Evolutionary conservation across 1,140 invertebrate species (phyloP), one percentile per base, ranked within the genome.

Genomic region (Panagrolaimus sp.): DNA sequence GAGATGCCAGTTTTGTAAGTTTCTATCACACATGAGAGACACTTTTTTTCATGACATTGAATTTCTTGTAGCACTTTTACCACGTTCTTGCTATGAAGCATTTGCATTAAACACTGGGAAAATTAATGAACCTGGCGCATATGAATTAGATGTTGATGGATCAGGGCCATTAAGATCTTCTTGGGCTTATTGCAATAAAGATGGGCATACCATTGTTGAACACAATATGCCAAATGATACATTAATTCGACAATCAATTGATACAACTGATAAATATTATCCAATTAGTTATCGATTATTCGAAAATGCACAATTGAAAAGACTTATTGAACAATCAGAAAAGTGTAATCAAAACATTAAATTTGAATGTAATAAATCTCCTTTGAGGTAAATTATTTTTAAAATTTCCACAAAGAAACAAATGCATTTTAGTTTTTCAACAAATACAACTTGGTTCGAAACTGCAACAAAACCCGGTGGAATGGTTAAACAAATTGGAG

Each of bases 141-240:
- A 78, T 63, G 63, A 77, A 23, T 69, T 83, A 43, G 83, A 84
- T 66, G 67, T 83, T 20, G 83, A 84, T 72, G 80, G 82, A 5
- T 66, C 66, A 66, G 83, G 83, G 13, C 74, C 80, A 3, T 70
- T 81, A 27, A 69, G 75, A 13, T 77, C 79, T 13, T 69, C 70
- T 0, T 80, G 82, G 66, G 78, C 79, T 1, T 38, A 69, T 16
- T 84, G 83, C 67, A 20, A 13, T 20, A 61, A 77, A 5, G 83
- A 83, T 81, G 66, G 66, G 7, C 64, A 70, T 27, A 65, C 68
- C 9, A 61, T 57, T 42, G 66, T 67, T 9, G 47, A 42, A 5
- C 66, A 67, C 23, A 61, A 67, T 46, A 67, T 67, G 66, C 66
- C 66, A 1, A 25, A 48, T 23, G 47, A 38, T 8, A 57, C 48